Evolutionary conservation across 2,113 vertebrate genomes (phyloP).

Genomic region (Alethe castanea): DNA sequence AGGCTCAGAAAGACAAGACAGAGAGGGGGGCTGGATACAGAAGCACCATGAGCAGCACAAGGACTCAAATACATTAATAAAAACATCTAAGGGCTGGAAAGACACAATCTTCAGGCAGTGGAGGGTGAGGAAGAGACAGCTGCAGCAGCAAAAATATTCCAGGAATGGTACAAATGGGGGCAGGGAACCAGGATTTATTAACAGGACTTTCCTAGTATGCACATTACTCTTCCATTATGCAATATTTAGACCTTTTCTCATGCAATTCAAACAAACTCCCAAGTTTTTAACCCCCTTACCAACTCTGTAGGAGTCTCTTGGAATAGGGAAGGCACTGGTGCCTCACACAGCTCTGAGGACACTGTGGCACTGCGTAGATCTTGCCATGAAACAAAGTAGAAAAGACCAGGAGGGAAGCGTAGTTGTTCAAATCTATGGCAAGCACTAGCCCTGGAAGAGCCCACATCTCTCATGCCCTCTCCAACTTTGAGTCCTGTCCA

Average conservation of each 20-base stretch:
- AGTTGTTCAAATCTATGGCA: neutral
- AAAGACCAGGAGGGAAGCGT: neutral
- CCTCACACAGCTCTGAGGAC: neutral
- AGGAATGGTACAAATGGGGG: neutral
- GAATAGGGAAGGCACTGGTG: neutral
- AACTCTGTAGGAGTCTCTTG: neutral
- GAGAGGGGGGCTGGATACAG: neutral
- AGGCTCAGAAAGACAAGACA: neutral
- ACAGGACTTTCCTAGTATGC: neutral
- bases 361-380: fast-evolving
- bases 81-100: neutral
- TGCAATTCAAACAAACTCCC: neutral
- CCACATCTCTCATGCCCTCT: neutral
- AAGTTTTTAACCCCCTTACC: neutral
- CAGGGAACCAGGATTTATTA: neutral
- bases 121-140: neutral
- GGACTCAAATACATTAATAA: neutral
- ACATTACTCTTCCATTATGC: neutral
- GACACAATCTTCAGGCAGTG: neutral
- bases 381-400: neutral
- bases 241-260: neutral
- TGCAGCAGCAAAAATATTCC: neutral
- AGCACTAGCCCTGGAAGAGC: neutral
- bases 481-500: neutral
- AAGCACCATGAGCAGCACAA: neutral